phyloP scores from a whole-genome alignment of 2,797 vertebrate genomes.

The Scarus forsteni region DNA sequence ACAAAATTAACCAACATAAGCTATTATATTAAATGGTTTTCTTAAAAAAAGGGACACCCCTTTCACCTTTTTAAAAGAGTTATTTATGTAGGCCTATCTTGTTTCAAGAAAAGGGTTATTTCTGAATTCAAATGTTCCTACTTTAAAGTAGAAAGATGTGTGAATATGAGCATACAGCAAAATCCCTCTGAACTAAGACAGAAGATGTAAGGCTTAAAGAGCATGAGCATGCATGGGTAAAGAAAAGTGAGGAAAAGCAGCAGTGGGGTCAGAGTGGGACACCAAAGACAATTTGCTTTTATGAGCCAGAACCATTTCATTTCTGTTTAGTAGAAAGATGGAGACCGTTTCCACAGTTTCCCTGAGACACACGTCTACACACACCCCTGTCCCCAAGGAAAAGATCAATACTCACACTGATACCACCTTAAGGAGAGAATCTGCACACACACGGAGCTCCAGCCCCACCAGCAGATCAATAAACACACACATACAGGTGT shows the following conservation, averaged over 20 bases:
- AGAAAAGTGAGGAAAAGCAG: slow-evolving; percentile 45
- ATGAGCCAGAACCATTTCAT: too few relatives aligned
- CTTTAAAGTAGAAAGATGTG: slow-evolving; percentile 63
- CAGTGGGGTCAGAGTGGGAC: slow-evolving; percentile 60
- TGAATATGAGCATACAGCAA: slow-evolving; percentile 45
- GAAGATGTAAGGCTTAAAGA: slow-evolving; percentile 50
- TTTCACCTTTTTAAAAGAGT: slow-evolving; percentile 14
- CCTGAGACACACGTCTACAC: slow-evolving; percentile 10
- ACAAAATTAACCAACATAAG: too few relatives aligned
- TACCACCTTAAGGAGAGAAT: slow-evolving; percentile 46
- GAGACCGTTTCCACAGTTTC: slow-evolving; percentile 23
- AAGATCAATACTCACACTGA: slow-evolving; percentile 69
- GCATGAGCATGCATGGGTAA: slow-evolving; percentile 35
- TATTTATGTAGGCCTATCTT: slow-evolving; percentile 28
- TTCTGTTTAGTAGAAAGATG: too few relatives aligned
- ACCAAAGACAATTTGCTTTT: too few relatives aligned
- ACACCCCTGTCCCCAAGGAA: slow-evolving; percentile 53
- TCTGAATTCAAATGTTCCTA: slow-evolving; percentile 50
- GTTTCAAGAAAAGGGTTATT: slow-evolving; percentile 61
- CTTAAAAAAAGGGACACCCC: too few relatives aligned
- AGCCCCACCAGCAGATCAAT: slow-evolving; percentile 65
- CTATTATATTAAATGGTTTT: too few relatives aligned
- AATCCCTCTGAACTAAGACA: slow-evolving; percentile 36
- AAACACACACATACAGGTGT: slow-evolving; percentile 75
- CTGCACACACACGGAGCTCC: slow-evolving; percentile 26